These are phyloP conservation scores for Neostethus bicornis DNA, from an alignment of 2,797 vertebrate species.

Conservation along the genomic window DNA sequence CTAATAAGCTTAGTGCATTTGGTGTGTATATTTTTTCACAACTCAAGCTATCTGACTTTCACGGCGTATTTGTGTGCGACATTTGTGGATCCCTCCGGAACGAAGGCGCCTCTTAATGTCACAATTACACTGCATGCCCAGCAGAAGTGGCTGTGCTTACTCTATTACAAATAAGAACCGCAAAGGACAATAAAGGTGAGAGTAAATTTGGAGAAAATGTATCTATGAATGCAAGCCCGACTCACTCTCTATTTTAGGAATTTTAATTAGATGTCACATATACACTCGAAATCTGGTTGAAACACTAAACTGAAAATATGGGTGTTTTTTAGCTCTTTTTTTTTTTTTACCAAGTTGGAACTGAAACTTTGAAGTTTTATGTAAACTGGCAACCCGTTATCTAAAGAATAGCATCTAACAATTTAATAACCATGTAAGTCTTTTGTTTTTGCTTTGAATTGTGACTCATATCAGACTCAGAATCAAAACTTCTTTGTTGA, in stretches of 20 bases:
- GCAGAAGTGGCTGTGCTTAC: constrained; percentile 49
- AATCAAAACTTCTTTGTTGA: constrained; percentile 2
- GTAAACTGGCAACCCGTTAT: background rate
- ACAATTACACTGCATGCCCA: constrained; percentile 66
- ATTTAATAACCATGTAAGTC: background rate
- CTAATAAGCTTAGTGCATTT: constrained; percentile 68
- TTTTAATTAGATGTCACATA: constrained; percentile 23
- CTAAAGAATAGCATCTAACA: background rate
- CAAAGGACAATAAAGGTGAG: constrained; percentile 66
- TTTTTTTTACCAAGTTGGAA: background rate
- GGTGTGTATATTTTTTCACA: constrained; percentile 55
- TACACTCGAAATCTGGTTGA: constrained; percentile 8
- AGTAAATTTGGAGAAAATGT: constrained; percentile 32
- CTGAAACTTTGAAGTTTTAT: background rate
- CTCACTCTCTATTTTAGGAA: constrained; percentile 13
- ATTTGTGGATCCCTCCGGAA: constrained; percentile 64
- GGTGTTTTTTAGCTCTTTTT: too few species aligned
- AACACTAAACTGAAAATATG: too few species aligned
- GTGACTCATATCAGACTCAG: background rate
- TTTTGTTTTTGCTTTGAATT: background rate
- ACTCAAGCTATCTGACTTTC: constrained; percentile 69
- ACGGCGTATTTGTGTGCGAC: constrained; percentile 61
- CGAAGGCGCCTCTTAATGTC: constrained; percentile 60
- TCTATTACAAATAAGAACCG: constrained; percentile 67
- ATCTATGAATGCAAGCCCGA: constrained; percentile 35